These are phyloP conservation scores for Nematopogon swammerdamellus DNA, from an alignment of 2,888 invertebrate species.

Conservation along the genomic window DNA sequence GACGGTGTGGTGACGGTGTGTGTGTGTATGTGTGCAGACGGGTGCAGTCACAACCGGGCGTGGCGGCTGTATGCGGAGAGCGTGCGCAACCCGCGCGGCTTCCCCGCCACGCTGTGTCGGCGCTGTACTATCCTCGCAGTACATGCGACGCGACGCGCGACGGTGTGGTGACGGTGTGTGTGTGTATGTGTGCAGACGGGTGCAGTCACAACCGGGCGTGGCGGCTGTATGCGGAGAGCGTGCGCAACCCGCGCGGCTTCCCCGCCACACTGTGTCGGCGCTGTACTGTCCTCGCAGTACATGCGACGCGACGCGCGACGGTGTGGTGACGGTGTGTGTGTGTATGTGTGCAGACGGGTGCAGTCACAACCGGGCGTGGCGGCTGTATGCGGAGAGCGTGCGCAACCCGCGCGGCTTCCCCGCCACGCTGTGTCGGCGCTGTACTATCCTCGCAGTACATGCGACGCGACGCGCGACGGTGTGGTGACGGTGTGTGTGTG, in stretches of 20 bases:
- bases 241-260: slow-evolving; percentile 64
- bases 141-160: too few relatives aligned
- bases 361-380: slow-evolving; percentile 77
- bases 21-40: too few relatives aligned
- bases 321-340: slow-evolving; percentile 54
- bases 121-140: too few relatives aligned
- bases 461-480: slow-evolving; percentile 51
- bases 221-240: slow-evolving; percentile 72
- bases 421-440: slow-evolving; percentile 59
- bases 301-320: slow-evolving; percentile 36
- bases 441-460: slow-evolving; percentile 24
- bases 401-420: slow-evolving; percentile 64
- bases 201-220: slow-evolving; percentile 80
- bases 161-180: too few relatives aligned
- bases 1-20: too few relatives aligned
- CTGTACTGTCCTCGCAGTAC: slow-evolving; percentile 25
- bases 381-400: slow-evolving; percentile 72
- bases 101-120: too few relatives aligned
- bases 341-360: slow-evolving; percentile 62
- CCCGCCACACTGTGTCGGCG: slow-evolving; percentile 62
- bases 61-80: too few relatives aligned
- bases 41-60: too few relatives aligned
- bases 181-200: slow-evolving; percentile 57
- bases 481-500: slow-evolving; percentile 42
- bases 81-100: too few relatives aligned